Base-by-base conservation (phyloP, 2,113 vertebrate genomes). In the Paedocypris sp. region DNA sequence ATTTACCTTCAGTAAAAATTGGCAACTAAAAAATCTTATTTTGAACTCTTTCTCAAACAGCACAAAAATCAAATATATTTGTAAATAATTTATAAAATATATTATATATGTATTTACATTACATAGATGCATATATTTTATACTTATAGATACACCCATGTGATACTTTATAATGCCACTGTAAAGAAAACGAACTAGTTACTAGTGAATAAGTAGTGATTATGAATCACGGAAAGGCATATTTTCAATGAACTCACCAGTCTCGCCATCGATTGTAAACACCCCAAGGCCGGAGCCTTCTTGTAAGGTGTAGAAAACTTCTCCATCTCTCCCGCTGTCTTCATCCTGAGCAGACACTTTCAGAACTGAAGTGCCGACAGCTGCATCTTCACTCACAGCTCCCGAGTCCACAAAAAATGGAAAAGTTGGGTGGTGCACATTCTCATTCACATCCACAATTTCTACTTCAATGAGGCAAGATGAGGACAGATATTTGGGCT, bases 371-470 rank as follows among this genome's bases (percentile, higher is more conserved):
- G 84, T 83, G 3, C 88, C 87, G 60, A 83, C 1, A 1, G 82
- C 79, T n/a, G 78, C 81, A 45, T 90, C 86, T 77, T 91, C 89
- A 45, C 80, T 87, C 78, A 91, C 73, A 4, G 76, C 63, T 2
- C 79, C 86, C 76, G 82, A 86, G 33, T 86, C 84, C 69, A 80
- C 86, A 63, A 91, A 91, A 43, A 76, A 15, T 35, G 86, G 71
- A 72, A 91, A 91, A 47, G 41, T 69, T 0, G 89, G 89, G 0
- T 79, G 12, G 39, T 88, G 73, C 52, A 88, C 64, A 71, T 91
- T 91, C 78, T 91, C 89, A 66, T 90, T 89, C 52, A 91, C 87
- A 33, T 90, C 89, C 16, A 90, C 41, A 0, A 91, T 58, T 66
- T 91, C 88, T 29, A 91, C 77, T 68, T 86, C 81, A 60, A 91